A percentile compares a stretch with the other conserved stretches of the same genome.
phyloP scores from a whole-genome alignment of 1,140 invertebrate species.

The Drosophila serrata region DNA sequence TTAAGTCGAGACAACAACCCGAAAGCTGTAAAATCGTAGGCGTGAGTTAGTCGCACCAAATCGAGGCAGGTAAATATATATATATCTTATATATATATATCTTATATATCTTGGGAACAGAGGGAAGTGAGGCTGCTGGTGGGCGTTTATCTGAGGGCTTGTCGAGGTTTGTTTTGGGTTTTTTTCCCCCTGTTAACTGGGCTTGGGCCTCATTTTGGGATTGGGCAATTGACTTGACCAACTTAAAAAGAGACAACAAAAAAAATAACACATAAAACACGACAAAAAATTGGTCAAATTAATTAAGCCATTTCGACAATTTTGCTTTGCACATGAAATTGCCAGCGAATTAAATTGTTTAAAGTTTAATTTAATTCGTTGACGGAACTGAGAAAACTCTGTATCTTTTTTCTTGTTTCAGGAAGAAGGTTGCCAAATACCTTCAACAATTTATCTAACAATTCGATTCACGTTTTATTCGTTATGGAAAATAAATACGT shows the following conservation, averaged over 20 bases:
- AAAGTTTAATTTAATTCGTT: slow-evolving; percentile 70
- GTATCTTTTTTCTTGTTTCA: slow-evolving; percentile 2
- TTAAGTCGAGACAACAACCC: slow-evolving; percentile 61
- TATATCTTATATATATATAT: not conserved
- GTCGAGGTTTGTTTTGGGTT: slow-evolving; percentile 55
- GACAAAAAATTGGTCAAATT: slow-evolving; percentile 72
- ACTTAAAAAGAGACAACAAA: slow-evolving; percentile 56
- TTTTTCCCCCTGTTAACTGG: slow-evolving; percentile 45
- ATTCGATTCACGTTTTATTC: slow-evolving; percentile 70
- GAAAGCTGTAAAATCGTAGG: slow-evolving; percentile 55
- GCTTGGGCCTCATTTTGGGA: slow-evolving; percentile 44
- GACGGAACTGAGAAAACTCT: slow-evolving; percentile 26
- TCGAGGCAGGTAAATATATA: slow-evolving; percentile 24
- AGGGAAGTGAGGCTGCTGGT: slow-evolving; percentile 6
- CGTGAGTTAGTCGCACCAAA: slow-evolving; percentile 64
- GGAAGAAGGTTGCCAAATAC: slow-evolving; percentile 56
- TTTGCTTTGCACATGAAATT: slow-evolving; percentile 71
- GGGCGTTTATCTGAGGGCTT: slow-evolving; percentile 63
- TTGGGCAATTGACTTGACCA: slow-evolving; percentile 78
- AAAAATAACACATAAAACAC: slow-evolving; percentile 22
- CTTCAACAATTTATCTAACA: slow-evolving; percentile 57
- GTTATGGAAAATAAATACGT: slow-evolving; percentile 54
- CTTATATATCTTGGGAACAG: no score
- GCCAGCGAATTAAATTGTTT: slow-evolving; percentile 74
- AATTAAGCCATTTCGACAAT: slow-evolving; percentile 78